Percentiles rank a stretch among this genome's conserved stretches.
phyloP scores from a whole-genome alignment of 2,113 vertebrate genomes.

The Vidua macroura region DNA sequence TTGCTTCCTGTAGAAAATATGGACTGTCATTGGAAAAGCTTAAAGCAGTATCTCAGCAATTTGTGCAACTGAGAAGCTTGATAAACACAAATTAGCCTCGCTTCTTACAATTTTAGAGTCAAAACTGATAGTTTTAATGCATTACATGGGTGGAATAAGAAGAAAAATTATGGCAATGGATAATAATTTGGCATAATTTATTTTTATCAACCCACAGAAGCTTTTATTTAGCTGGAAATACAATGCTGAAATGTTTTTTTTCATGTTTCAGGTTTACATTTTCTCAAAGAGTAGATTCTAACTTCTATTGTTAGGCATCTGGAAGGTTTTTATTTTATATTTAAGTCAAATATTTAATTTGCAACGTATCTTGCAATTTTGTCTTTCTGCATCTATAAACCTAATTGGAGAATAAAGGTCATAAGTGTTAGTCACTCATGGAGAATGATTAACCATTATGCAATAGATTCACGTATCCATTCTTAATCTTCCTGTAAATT shows the following conservation, averaged over 20 bases:
- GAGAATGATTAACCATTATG: background rate
- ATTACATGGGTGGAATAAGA: background rate
- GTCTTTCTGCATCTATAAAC: background rate
- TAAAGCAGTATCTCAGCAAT: constrained; percentile 17
- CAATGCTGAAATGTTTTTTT: background rate
- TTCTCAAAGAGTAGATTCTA: background rate
- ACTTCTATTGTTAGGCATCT: background rate
- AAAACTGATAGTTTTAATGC: constrained; percentile 40
- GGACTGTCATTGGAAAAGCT: background rate
- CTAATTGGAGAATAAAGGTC: background rate
- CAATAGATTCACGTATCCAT: background rate
- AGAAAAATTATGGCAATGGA: background rate
- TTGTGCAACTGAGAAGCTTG: background rate
- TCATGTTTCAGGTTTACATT: background rate
- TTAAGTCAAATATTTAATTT: background rate
- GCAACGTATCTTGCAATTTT: background rate
- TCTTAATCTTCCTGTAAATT: background rate
- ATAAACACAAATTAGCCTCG: constrained; percentile 10
- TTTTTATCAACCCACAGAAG: background rate
- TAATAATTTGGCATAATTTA: background rate
- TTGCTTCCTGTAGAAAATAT: constrained; percentile 1
- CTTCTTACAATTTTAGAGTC: constrained; percentile 1
- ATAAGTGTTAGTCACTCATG: background rate
- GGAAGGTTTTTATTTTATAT: background rate
- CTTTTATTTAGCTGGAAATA: background rate